Percentiles rank a stretch among this genome's conserved stretches.
Evolutionary conservation across 92 coral and sea anemone species (phyloP).

Genomic region (Umimayanthus chanpuru): DNA sequence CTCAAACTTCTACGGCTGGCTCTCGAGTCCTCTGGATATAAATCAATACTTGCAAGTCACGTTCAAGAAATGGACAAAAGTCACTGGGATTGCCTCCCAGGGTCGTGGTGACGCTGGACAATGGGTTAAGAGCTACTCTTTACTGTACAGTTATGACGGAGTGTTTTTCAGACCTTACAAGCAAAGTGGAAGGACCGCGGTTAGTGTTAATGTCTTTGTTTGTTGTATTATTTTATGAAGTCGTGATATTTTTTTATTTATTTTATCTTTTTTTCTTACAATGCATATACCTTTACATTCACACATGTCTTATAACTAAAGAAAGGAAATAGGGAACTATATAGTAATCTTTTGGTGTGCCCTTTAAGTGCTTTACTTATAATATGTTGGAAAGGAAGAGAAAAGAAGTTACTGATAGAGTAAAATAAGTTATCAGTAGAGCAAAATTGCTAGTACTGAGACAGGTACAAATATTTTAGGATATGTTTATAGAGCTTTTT

Average conservation of each 20-base stretch:
- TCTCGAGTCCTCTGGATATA: background rate
- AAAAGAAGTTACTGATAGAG: too few relatives aligned
- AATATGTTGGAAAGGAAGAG: too few relatives aligned
- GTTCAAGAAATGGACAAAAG: slow-evolving; percentile 29
- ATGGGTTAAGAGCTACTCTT: slow-evolving; percentile 2
- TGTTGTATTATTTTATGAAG: background rate
- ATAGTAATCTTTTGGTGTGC: too few relatives aligned
- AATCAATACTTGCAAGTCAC: slow-evolving; percentile 27
- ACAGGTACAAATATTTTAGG: too few relatives aligned
- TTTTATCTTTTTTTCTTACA: too few relatives aligned
- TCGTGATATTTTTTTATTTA: too few relatives aligned
- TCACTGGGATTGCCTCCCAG: slow-evolving; percentile 29
- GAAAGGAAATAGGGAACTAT: too few relatives aligned
- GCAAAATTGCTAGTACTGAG: too few relatives aligned
- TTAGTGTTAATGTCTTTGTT: background rate
- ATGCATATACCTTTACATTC: background rate
- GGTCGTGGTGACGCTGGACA: slow-evolving; percentile 20
- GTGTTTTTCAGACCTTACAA: background rate
- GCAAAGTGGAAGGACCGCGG: slow-evolving; percentile 16
- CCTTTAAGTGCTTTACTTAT: too few relatives aligned
- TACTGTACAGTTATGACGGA: slow-evolving; percentile 30
- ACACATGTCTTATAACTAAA: too few relatives aligned
- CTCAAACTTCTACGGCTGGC: background rate
- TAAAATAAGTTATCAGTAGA: too few relatives aligned
- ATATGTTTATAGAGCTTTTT: too few relatives aligned